Percentiles rank a stretch among this genome's conserved stretches.
These are phyloP conservation scores for Leptoteleia sp. DNA, from an alignment of 1,140 invertebrate genomes.

Conservation along the genomic window DNA sequence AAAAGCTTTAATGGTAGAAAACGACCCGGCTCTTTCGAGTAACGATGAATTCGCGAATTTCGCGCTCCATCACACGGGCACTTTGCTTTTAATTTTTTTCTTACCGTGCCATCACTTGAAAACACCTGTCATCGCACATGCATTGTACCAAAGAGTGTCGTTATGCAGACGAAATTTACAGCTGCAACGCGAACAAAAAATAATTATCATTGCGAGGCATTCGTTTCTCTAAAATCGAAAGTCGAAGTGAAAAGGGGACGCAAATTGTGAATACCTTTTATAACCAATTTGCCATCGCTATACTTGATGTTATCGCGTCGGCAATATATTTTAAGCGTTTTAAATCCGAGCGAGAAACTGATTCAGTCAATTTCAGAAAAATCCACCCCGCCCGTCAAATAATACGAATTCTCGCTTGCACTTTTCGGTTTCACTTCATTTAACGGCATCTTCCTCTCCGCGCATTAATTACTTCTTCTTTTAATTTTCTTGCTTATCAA, in stretches of 20 bases:
- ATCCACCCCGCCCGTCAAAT: too few species aligned
- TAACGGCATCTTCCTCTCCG: too few species aligned
- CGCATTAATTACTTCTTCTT: neutral
- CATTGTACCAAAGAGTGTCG: constrained; percentile 58
- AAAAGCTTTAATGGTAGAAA: constrained; percentile 65
- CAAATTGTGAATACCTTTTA: constrained; percentile 21
- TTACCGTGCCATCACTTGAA: constrained; percentile 60
- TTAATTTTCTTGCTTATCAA: neutral
- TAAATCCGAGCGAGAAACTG: neutral
- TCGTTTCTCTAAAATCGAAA: constrained; percentile 53
- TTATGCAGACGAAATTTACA: constrained; percentile 59
- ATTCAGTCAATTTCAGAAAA: constrained; percentile 6
- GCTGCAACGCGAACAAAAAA: constrained; percentile 54
- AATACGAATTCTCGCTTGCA: too few species aligned
- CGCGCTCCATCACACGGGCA: constrained; percentile 66
- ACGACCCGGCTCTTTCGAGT: constrained; percentile 62
- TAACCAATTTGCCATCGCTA: constrained; percentile 20
- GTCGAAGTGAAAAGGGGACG: constrained; percentile 26
- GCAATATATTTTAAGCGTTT: constrained; percentile 1
- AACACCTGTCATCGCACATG: constrained; percentile 67
- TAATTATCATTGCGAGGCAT: constrained; percentile 38
- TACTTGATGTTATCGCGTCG: constrained; percentile 8
- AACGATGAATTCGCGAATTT: constrained; percentile 68
- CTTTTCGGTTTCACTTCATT: too few species aligned
- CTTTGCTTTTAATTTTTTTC: constrained; percentile 70